These are phyloP conservation scores for Eidolon dupreanum DNA, from an alignment of 2,797 vertebrate genomes.

Conservation along the genomic window DNA sequence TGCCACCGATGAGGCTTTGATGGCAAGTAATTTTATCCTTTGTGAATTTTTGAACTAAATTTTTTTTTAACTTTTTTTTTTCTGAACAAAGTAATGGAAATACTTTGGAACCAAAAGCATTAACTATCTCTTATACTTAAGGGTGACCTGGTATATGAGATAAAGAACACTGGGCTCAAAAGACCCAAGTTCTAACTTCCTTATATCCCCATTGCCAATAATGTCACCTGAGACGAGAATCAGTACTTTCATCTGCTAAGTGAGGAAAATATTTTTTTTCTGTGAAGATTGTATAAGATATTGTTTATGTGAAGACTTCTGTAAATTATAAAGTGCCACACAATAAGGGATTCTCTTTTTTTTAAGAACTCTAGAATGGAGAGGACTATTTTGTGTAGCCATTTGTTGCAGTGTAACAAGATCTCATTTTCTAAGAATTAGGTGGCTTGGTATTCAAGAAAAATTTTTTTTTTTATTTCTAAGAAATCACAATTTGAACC, in stretches of 20 bases:
- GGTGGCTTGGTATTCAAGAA: neutral
- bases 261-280: slow-evolving; percentile 36
- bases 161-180: neutral
- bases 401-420: neutral
- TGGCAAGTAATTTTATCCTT: slow-evolving; percentile 73
- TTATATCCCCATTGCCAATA: neutral
- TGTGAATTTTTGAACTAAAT: slow-evolving; percentile 63
- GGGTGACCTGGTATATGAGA: neutral
- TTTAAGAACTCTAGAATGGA: neutral
- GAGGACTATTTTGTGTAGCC: neutral
- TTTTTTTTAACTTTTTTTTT: neutral
- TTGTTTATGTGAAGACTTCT: neutral
- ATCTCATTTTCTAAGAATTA: slow-evolving; percentile 2
- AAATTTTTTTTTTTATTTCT: neutral
- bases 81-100: slow-evolving; percentile 56
- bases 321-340: neutral
- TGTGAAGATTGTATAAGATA: neutral
- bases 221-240: neutral
- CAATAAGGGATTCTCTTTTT: neutral
- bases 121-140: slow-evolving; percentile 5
- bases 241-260: slow-evolving; percentile 21
- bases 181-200: neutral
- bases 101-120: slow-evolving; percentile 54
- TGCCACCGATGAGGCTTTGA: slow-evolving; percentile 38
- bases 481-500: neutral